These are phyloP conservation scores for Glyptemys insculpta DNA, from an alignment of 2,797 vertebrate species.

Conservation along the genomic window DNA sequence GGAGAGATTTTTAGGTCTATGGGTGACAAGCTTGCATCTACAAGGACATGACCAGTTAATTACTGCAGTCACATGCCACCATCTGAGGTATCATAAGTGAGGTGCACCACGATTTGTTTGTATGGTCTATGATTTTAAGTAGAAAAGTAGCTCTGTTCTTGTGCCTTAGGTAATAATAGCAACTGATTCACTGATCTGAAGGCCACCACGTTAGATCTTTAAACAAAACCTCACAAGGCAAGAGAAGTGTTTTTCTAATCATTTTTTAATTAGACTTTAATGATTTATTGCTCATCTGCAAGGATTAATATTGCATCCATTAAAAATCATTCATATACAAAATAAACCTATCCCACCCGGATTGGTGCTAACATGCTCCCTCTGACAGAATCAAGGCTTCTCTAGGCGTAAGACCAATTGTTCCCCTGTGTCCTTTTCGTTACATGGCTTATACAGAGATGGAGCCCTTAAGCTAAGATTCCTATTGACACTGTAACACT, in stretches of 20 bases:
- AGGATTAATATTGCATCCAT: slow-evolving; percentile 88
- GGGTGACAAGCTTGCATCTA: neutral
- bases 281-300: slow-evolving; percentile 88
- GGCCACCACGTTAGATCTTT: accelerated
- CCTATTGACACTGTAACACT: slow-evolving; percentile 49
- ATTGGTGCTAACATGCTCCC: slow-evolving; percentile 71
- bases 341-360: slow-evolving; percentile 82
- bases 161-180: neutral
- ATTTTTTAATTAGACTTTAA: slow-evolving; percentile 83
- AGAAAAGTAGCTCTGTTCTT: neutral
- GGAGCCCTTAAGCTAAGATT: slow-evolving; percentile 70
- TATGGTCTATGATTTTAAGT: neutral
- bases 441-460: slow-evolving; percentile 79
- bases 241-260: slow-evolving; percentile 44
- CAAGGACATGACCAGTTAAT: neutral
- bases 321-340: slow-evolving; percentile 88
- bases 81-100: neutral
- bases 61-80: neutral
- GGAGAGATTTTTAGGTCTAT: neutral
- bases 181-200: accelerated
- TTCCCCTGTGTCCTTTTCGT: slow-evolving; percentile 47
- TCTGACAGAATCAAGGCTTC: slow-evolving; percentile 49
- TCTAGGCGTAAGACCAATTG: slow-evolving; percentile 19
- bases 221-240: neutral
- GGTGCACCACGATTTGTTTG: neutral